These are phyloP conservation scores for Lagorchestes hirsutus DNA, from an alignment of 2,797 vertebrate genomes.

Conservation along the genomic window DNA sequence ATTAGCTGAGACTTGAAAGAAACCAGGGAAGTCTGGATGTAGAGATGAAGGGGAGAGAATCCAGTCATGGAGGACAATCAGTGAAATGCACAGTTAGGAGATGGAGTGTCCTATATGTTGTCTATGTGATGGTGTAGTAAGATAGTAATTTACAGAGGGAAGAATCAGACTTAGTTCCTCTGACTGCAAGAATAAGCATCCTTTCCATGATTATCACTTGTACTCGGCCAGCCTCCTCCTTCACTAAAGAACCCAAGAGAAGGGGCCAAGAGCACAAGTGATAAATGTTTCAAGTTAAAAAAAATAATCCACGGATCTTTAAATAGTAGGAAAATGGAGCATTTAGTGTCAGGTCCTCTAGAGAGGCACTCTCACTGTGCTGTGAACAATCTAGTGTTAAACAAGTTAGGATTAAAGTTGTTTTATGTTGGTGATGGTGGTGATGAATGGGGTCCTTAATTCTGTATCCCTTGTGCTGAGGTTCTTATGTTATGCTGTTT, in stretches of 20 bases:
- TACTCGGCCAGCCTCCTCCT: not conserved
- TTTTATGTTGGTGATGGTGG: not conserved
- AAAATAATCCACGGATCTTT: not conserved
- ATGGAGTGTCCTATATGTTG: not conserved
- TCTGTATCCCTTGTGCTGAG: not conserved
- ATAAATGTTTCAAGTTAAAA: not conserved
- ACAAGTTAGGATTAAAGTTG: not conserved
- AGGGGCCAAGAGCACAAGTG: not conserved
- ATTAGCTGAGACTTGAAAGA: not conserved
- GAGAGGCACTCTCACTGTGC: too few species aligned
- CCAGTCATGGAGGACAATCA: not conserved
- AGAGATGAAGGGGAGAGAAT: not conserved
- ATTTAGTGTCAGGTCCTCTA: not conserved
- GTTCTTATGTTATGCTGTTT: not conserved
- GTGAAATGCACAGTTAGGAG: not conserved
- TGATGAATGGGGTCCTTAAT: not conserved
- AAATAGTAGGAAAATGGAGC: not conserved
- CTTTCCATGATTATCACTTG: not conserved
- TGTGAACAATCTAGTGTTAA: not conserved
- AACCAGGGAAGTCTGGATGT: not conserved
- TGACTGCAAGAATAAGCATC: not conserved
- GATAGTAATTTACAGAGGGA: not conserved
- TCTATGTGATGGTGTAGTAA: not conserved
- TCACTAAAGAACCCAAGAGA: not conserved
- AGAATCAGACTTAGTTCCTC: not conserved